Conservation (phyloP, 35 echinoderm and acorn worm species). For the Lytechinus variegatus region DNA sequence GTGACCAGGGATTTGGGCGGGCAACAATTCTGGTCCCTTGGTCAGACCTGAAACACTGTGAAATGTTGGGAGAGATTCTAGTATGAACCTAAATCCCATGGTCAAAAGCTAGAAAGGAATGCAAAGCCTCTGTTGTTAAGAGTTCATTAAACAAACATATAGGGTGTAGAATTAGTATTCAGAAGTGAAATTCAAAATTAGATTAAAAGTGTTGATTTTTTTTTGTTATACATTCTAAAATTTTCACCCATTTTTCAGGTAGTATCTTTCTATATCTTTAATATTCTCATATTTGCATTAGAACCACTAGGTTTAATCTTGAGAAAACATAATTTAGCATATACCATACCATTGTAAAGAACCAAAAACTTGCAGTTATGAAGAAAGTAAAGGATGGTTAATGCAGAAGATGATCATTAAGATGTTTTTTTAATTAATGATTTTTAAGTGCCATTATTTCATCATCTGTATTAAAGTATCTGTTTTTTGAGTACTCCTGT, state of each 20-base stretch:
- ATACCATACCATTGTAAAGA: not conserved
- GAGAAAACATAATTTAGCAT: not conserved
- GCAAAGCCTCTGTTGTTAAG: not conserved
- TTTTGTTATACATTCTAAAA: not conserved
- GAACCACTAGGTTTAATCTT: not conserved
- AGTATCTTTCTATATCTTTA: not conserved
- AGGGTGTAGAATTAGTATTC: not conserved
- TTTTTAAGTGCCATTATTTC: not conserved
- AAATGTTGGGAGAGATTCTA: not conserved
- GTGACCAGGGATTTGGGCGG: too few relatives aligned
- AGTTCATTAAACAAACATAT: not conserved
- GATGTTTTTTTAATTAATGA: not conserved
- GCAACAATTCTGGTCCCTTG: too few relatives aligned
- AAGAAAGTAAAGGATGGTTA: not conserved
- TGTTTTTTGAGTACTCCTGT: too few relatives aligned
- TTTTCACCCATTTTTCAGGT: not conserved
- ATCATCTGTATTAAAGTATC: too few relatives aligned
- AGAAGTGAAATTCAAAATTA: not conserved
- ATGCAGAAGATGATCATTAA: not conserved
- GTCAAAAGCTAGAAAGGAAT: not conserved
- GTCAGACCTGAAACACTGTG: too few relatives aligned
- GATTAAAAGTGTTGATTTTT: not conserved
- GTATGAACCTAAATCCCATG: not conserved
- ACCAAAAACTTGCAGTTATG: not conserved
- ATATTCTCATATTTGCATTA: not conserved